Conservation (phyloP, 2,888 invertebrate genomes). For the Bombylius major region DNA sequence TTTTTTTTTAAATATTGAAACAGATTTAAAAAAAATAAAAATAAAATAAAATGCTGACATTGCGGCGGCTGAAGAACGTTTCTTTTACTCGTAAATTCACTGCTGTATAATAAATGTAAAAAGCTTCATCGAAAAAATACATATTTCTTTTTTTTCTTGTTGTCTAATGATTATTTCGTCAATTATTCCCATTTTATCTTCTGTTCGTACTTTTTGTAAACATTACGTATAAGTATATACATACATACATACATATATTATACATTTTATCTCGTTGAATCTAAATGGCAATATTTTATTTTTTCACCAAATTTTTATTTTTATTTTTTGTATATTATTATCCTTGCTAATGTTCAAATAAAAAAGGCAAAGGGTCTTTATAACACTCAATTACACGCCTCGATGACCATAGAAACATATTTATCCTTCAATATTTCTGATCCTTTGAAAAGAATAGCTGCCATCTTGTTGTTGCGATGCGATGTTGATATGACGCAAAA, state of each 20-base stretch:
- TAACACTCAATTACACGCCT: neutral
- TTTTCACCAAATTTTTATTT: no score
- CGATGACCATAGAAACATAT: neutral
- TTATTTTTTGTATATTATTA: no score
- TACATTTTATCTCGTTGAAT: no score
- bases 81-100: neutral
- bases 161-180: no score
- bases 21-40: no score
- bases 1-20: no score
- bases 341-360: neutral
- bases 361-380: neutral
- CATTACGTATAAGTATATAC: no score
- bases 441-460: neutral
- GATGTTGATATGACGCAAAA: no score
- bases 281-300: no score
- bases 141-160: neutral
- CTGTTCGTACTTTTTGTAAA: no score
- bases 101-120: neutral
- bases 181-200: no score
- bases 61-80: neutral
- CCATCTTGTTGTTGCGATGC: neutral
- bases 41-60: neutral
- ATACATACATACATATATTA: no score
- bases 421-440: neutral
- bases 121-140: neutral